Evolutionary conservation across 2,888 invertebrate genomes (phyloP).

Genomic region (Cyrtodaria siliqua): DNA sequence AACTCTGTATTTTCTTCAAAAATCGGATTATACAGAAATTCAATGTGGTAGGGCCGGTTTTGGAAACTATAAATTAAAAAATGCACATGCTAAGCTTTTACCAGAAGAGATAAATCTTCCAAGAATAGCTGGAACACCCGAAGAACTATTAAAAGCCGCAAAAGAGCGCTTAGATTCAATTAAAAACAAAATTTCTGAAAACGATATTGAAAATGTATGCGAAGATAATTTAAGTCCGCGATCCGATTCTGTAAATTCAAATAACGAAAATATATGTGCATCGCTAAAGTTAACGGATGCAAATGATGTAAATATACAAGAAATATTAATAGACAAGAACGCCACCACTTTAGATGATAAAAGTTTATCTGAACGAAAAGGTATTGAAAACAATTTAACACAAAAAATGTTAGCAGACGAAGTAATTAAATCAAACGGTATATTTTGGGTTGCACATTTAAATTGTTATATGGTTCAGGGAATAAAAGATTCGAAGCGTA

Average conservation of each 20-base stretch:
- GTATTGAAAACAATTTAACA: background rate
- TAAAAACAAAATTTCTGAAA: background rate
- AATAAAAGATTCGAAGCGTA: no score
- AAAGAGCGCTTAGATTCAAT: constrained; percentile 9
- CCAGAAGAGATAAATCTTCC: constrained; percentile 9
- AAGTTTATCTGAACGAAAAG: no score
- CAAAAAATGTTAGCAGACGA: background rate
- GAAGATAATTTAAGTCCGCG: background rate
- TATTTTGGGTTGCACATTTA: no score
- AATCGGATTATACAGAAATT: constrained; percentile 21
- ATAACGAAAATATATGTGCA: no score
- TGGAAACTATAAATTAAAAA: constrained; percentile 19
- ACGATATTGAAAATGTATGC: background rate
- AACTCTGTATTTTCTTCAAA: constrained; percentile 15
- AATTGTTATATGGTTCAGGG: no score
- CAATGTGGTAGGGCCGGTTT: constrained; percentile 33
- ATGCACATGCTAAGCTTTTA: constrained; percentile 10
- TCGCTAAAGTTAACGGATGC: no score
- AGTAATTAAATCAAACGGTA: no score
- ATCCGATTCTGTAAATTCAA: no score
- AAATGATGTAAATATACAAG: background rate
- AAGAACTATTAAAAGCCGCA: constrained; percentile 1
- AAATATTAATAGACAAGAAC: background rate
- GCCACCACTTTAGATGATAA: background rate
- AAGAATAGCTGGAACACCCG: background rate